Conservation (phyloP, 2,113 vertebrate species). For the Pachycephala philippinensis region DNA sequence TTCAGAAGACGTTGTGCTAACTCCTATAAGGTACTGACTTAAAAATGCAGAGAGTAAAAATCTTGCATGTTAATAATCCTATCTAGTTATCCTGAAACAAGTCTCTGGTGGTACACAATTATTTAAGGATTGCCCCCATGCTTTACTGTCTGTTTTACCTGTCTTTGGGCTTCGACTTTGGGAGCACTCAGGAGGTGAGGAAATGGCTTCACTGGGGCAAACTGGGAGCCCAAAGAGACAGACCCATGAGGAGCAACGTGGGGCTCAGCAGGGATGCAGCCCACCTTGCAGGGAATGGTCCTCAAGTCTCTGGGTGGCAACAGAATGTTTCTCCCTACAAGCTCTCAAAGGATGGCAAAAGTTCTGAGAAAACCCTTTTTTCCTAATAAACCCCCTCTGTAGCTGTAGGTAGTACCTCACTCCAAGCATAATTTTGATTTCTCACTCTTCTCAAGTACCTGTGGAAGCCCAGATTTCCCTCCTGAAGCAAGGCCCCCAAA, state of each 20-base stretch:
- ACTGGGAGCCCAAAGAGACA: not conserved
- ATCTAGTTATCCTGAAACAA: not conserved
- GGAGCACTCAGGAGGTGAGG: not conserved
- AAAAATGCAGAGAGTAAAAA: not conserved
- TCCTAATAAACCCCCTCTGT: not conserved
- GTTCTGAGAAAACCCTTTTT: not conserved
- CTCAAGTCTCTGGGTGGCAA: not conserved
- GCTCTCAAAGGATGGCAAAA: not conserved
- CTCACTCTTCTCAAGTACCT: not conserved
- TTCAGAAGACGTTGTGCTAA: not conserved
- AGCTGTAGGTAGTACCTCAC: not conserved
- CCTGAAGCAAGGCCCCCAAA: not conserved
- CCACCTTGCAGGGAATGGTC: not conserved
- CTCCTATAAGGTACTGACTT: not conserved
- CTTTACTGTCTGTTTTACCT: not conserved
- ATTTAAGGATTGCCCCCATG: not conserved
- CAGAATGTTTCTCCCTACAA: not conserved
- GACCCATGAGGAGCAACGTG: rapidly evolving
- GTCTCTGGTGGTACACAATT: not conserved
- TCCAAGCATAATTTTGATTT: not conserved
- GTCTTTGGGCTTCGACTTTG: not conserved
- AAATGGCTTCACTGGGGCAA: not conserved
- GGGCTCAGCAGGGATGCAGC: not conserved
- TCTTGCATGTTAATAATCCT: not conserved
- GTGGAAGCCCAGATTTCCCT: not conserved